These are phyloP conservation scores for Zelleria hepariella DNA, from an alignment of 2,888 invertebrate genomes.

Conservation along the genomic window DNA sequence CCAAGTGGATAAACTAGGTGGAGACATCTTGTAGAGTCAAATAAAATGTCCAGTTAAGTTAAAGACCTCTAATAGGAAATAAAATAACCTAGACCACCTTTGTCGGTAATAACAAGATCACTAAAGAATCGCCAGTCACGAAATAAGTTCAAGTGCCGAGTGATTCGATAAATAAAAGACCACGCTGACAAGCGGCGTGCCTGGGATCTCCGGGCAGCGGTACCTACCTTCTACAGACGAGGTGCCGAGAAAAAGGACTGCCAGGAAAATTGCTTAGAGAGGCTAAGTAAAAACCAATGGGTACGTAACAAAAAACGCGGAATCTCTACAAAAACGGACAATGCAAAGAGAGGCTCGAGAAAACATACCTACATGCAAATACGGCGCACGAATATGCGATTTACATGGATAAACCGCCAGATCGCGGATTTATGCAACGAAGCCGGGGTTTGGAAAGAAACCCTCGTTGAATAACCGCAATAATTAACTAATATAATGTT, in stretches of 20 bases:
- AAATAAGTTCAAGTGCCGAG: slow-evolving; percentile 8
- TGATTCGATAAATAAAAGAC: slow-evolving; percentile 8
- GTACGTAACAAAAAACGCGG: neutral
- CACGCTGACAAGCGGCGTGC: slow-evolving; percentile 1
- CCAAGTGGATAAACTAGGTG: slow-evolving; percentile 1
- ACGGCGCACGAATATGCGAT: neutral
- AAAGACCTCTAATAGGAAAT: neutral
- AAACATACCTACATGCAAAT: neutral
- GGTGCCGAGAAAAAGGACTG: neutral
- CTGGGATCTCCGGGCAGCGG: slow-evolving; percentile 2
- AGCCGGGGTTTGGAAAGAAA: neutral
- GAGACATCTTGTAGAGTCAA: neutral
- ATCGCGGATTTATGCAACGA: neutral
- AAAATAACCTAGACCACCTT: neutral
- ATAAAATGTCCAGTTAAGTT: neutral
- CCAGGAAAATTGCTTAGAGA: neutral
- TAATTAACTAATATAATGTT: slow-evolving; percentile 7
- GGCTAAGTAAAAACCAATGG: neutral
- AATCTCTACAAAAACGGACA: neutral
- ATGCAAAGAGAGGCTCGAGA: neutral
- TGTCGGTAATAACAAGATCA: slow-evolving; percentile 18
- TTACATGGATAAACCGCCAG: neutral
- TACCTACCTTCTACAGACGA: slow-evolving; percentile 1
- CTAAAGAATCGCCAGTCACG: slow-evolving; percentile 28
- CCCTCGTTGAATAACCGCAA: neutral